phyloP scores from a whole-genome alignment of 2,888 invertebrate species.

The Noctuana brunneofusca region DNA sequence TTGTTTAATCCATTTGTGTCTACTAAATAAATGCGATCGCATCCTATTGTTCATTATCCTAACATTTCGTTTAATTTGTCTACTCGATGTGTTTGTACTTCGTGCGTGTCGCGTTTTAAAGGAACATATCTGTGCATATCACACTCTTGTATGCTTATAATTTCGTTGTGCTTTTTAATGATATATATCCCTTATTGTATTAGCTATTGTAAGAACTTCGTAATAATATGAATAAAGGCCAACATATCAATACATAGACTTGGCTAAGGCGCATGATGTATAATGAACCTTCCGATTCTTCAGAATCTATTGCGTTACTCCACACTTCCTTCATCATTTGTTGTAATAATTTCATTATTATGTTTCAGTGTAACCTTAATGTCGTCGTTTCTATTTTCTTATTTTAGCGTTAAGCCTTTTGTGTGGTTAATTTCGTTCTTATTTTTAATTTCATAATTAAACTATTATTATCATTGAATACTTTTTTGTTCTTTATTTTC shows the following conservation, averaged over 20 bases:
- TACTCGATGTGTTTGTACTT: conserved; percentile 39
- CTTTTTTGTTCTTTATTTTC: conserved; percentile 74
- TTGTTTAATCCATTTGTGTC: conserved; percentile 45
- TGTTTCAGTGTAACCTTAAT: conserved; percentile 58
- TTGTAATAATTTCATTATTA: conserved; percentile 43
- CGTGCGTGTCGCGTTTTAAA: conserved; percentile 46
- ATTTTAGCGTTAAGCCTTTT: conserved; percentile 78
- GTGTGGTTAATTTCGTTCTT: conserved; percentile 82
- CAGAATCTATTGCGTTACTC: conserved; percentile 46
- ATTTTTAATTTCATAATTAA: conserved; percentile 82
- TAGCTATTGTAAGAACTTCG: conserved; percentile 60
- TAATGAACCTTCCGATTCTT: conserved; percentile 45
- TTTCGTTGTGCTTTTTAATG: conserved; percentile 68
- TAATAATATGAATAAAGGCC: conserved; percentile 63
- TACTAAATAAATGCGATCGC: conserved; percentile 24
- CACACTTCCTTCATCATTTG: conserved; percentile 40
- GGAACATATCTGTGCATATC: conserved; percentile 75
- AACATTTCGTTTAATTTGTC: conserved; percentile 27
- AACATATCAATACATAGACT: conserved; percentile 75
- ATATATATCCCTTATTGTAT: conserved; percentile 59
- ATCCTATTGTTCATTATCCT: conserved; percentile 6
- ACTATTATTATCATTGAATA: conserved; percentile 78
- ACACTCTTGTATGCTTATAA: conserved; percentile 56
- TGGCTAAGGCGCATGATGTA: conserved; percentile 69
- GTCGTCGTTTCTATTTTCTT: conserved; percentile 66